Conservation (phyloP, 1,140 invertebrate genomes). For the Helicorthomorpha holstii region DNA sequence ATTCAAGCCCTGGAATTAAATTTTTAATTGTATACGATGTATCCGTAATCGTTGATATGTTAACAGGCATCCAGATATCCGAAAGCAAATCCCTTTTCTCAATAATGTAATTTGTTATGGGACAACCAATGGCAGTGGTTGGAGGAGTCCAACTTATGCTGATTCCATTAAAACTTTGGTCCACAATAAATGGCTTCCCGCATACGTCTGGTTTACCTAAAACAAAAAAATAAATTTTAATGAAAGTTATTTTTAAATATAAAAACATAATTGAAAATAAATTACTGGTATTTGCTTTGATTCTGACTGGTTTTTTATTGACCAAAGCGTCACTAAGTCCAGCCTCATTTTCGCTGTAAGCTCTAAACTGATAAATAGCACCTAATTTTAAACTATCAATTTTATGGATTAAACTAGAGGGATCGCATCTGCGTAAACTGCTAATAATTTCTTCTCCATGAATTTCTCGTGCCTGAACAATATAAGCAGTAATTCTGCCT, state of each 20-base stretch:
- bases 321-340: constrained; percentile 30
- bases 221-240: too few species aligned
- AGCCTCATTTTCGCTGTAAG: constrained; percentile 39
- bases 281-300: constrained; percentile 16
- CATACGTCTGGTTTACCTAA: not conserved
- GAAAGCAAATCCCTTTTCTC: constrained; percentile 12
- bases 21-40: constrained; percentile 56
- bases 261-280: too few species aligned
- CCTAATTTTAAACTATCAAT: constrained; percentile 32
- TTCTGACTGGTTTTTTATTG: constrained; percentile 17
- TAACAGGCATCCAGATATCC: constrained; percentile 26
- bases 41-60: constrained; percentile 43
- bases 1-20: constrained; percentile 66
- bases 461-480: constrained; percentile 13
- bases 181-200: not conserved
- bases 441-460: constrained; percentile 1
- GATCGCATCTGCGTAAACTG: constrained; percentile 11
- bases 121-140: not conserved
- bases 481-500: constrained; percentile 13
- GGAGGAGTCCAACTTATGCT: not conserved
- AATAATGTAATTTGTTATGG: constrained; percentile 11
- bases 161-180: not conserved
- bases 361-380: constrained; percentile 36
- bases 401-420: constrained; percentile 7
- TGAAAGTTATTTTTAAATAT: too few species aligned